These are phyloP conservation scores for Amniataba percoides DNA, from an alignment of 2,797 vertebrate species.

Conservation along the genomic window DNA sequence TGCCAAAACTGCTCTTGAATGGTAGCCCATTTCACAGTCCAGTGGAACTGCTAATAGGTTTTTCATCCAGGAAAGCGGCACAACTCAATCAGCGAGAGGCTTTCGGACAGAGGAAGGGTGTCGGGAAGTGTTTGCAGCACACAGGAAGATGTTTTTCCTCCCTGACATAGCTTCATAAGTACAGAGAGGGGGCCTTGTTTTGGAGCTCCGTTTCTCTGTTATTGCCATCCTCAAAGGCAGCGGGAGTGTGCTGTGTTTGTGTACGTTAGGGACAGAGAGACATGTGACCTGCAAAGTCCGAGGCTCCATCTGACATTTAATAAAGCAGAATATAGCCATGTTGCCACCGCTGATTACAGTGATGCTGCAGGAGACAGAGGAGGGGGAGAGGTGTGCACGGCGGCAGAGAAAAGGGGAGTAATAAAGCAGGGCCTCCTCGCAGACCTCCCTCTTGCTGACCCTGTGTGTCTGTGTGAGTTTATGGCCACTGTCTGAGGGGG, in stretches of 20 bases:
- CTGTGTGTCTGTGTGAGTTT: slow-evolving; percentile 74
- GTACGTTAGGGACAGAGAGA: slow-evolving; percentile 27
- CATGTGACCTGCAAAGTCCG: slow-evolving; percentile 32
- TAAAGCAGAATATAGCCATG: slow-evolving; percentile 60
- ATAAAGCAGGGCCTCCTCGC: slow-evolving; percentile 67
- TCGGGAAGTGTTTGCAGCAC: slow-evolving; percentile 39
- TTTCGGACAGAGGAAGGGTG: slow-evolving; percentile 52
- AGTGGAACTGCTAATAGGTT: slow-evolving; percentile 80
- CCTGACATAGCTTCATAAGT: slow-evolving; percentile 33
- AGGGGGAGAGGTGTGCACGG: slow-evolving; percentile 42
- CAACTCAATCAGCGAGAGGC: slow-evolving; percentile 78
- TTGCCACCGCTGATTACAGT: slow-evolving; percentile 71
- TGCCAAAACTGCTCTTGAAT: slow-evolving; percentile 74
- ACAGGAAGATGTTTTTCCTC: slow-evolving; percentile 46
- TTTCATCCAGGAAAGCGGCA: slow-evolving; percentile 73
- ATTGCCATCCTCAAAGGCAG: slow-evolving; percentile 41
- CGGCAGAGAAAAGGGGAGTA: slow-evolving; percentile 57
- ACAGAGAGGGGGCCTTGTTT: slow-evolving; percentile 36
- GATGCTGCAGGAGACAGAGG: slow-evolving; percentile 54
- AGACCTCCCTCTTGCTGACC: slow-evolving; percentile 65
- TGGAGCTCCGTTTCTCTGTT: slow-evolving; percentile 42
- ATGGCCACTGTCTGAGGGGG: slow-evolving; percentile 73
- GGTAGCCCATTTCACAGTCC: slow-evolving; percentile 83
- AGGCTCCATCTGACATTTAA: slow-evolving; percentile 73
- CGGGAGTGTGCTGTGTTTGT: slow-evolving; percentile 19